Conservation (phyloP, 2,888 invertebrate species). For the Mythimna ferrago region DNA sequence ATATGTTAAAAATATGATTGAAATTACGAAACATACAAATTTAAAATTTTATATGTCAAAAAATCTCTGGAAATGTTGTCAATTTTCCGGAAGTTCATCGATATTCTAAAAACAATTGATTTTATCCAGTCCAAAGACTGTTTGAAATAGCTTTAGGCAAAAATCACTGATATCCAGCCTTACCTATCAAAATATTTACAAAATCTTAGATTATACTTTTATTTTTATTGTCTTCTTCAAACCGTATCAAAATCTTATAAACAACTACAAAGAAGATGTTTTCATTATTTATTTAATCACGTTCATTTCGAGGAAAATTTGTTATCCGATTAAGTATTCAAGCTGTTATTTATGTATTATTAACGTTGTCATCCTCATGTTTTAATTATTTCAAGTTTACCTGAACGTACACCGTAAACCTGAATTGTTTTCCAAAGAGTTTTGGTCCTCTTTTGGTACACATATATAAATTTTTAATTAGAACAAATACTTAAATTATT, state of each 20-base stretch:
- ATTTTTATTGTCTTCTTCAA: conserved; percentile 12
- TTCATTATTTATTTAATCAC: conserved; percentile 4
- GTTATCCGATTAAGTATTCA: not conserved
- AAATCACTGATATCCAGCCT: too few relatives aligned
- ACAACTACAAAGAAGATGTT: conserved; percentile 11
- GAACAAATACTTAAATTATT: too few relatives aligned
- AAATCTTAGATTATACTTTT: not conserved
- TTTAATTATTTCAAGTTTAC: conserved; percentile 11
- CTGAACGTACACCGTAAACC: not conserved
- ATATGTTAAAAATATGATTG: not conserved
- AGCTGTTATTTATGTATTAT: conserved; percentile 3
- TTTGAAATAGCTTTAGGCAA: not conserved
- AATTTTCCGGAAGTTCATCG: not conserved
- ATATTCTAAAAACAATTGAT: too few relatives aligned
- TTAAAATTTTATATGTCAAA: not conserved
- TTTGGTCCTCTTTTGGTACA: not conserved
- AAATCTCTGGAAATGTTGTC: not conserved
- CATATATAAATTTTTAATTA: too few relatives aligned
- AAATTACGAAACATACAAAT: not conserved
- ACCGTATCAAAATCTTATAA: conserved; percentile 22
- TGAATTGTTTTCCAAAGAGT: not conserved
- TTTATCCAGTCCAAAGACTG: too few relatives aligned
- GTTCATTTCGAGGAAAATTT: conserved; percentile 5
- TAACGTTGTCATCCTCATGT: not conserved
- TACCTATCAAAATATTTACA: conserved; percentile 16